phyloP scores from a whole-genome alignment of 2,797 vertebrate species.

The Sciaenops ocellatus region DNA sequence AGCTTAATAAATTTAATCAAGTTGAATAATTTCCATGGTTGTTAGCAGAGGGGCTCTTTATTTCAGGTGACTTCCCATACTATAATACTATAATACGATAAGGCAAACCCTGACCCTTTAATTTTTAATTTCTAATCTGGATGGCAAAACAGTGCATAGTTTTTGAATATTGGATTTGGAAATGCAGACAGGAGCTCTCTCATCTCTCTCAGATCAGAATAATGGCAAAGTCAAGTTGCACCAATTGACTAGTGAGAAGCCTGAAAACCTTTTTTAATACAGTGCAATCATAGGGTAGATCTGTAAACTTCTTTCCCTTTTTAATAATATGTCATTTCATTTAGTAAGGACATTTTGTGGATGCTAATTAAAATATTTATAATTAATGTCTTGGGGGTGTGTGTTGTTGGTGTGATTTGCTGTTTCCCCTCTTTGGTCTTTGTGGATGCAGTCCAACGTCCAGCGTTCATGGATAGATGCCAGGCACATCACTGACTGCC shows the following conservation, averaged over 20 bases:
- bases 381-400: not conserved
- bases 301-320: not conserved
- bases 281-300: too few species aligned
- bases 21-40: not conserved
- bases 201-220: too few species aligned
- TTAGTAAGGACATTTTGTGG: not conserved
- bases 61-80: not conserved
- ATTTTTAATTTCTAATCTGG: not conserved
- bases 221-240: not conserved
- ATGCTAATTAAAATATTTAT: not conserved
- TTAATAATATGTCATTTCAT: not conserved
- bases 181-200: not conserved
- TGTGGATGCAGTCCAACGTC: constrained; percentile 23
- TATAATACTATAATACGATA: not conserved
- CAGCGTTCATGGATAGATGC: constrained; percentile 22
- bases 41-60: not conserved
- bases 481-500: constrained; percentile 24
- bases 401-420: constrained; percentile 3
- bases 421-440: constrained; percentile 2
- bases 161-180: constrained; percentile 3
- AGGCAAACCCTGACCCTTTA: not conserved
- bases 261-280: not conserved
- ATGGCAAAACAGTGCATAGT: not conserved
- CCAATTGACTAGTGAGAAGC: not conserved
- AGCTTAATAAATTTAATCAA: constrained; percentile 6